Conservation (phyloP, 2,113 vertebrate species). For the Pteruthius melanotis region DNA sequence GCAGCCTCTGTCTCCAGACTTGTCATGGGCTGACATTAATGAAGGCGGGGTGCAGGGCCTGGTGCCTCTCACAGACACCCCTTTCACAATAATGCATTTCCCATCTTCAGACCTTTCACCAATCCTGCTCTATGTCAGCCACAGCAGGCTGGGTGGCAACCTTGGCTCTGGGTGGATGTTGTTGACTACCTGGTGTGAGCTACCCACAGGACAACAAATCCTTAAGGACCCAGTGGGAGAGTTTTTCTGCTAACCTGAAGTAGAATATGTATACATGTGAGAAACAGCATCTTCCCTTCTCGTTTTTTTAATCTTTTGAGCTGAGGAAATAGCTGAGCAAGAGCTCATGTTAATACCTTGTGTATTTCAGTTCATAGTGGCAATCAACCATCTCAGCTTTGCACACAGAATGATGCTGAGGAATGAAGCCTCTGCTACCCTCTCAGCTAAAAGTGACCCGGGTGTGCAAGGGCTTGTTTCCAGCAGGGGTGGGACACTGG, state of each 20-base stretch:
- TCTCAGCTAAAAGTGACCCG: neutral
- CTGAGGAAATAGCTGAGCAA: fast-evolving
- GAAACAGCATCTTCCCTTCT: neutral
- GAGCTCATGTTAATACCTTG: neutral
- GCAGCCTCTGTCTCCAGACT: neutral
- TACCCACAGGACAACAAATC: neutral
- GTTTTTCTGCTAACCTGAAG: neutral
- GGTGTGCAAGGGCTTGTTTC: neutral
- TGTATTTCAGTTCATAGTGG: neutral
- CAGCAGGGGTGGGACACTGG: neutral
- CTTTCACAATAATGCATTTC: neutral
- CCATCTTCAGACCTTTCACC: neutral
- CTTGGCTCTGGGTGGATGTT: neutral
- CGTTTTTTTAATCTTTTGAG: neutral
- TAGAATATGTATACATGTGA: neutral
- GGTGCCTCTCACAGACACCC: neutral
- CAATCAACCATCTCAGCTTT: neutral
- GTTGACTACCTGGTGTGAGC: neutral
- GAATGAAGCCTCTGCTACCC: neutral
- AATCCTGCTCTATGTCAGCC: neutral
- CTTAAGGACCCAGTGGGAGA: neutral
- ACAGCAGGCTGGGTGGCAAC: neutral
- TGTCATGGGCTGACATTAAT: neutral
- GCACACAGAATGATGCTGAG: neutral
- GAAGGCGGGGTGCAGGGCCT: neutral